Base-by-base conservation (phyloP, 2,113 vertebrate species). In the Caloenas nicobarica region DNA sequence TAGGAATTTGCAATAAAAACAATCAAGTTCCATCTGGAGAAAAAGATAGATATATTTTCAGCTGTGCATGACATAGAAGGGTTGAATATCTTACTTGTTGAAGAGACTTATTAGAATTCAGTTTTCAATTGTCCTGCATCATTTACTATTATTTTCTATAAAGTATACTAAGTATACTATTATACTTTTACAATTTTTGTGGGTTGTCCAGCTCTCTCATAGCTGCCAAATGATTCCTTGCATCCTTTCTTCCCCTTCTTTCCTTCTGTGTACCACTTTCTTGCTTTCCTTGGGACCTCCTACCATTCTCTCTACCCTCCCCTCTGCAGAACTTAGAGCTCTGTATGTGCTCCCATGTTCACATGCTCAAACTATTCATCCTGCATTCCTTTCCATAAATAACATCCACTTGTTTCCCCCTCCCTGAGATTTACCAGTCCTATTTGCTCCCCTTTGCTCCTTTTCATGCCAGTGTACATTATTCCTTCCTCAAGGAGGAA, bases 1-100 rank as follows among this genome's bases (percentile, higher is more conserved):
- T 95, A 97, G 89, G 95, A 89, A 91, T 93, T 91, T 87, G 78
- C 61, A 95, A 76, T 56, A 82, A 94, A 95, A 91, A 86, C 70
- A 95, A 87, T 85, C 86, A 76, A 71, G 57, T 68, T 81, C 86
- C 84, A 85, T 89, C 91, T 91, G 91, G 84, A 93, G 56, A 78
- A 85, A 86, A 91, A 89, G 51, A 95, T 10, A 50, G 26, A 72
- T 76, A 29, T 88, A 61, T 90, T 96, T 94, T 79, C 86, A 92
- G 80, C 88, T 90, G 72, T 68, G 70, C 44, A 56, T 65, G 61
- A 81, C 57, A 92, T 5, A 73, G 61, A 79, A 72, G 60, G 58
- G 36, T 9, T 68, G n/a, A 92, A 7, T 78, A 56, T 83, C 44
- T 85, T 60, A 60, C 33, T 80, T 93, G 44, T 57, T 84, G 65